Evolutionary conservation across 92 coral and sea anemone species (phyloP).

Genomic region (Porites divaricata): DNA sequence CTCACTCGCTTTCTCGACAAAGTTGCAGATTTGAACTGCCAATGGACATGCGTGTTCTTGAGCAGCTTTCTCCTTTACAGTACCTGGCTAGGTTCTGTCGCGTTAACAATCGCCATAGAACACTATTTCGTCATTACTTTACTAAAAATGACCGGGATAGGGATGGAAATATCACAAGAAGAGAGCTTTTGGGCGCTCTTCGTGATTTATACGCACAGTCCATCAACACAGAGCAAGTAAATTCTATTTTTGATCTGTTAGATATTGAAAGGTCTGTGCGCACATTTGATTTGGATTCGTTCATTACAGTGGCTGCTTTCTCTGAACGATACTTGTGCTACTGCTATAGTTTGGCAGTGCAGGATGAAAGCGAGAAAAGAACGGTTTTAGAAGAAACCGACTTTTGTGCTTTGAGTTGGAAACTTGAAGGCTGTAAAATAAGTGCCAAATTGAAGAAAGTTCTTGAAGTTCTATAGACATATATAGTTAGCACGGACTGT

Average conservation of each 20-base stretch:
- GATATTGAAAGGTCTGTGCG: conserved; percentile 68
- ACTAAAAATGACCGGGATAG: conserved; percentile 91
- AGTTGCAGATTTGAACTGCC: conserved; percentile 96
- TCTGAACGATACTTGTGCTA: conserved; percentile 90
- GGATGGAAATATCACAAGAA: conserved; percentile 80
- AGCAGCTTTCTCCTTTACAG: conserved; percentile 79
- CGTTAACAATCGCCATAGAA: conserved; percentile 77
- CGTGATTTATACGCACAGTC: conserved; percentile 89
- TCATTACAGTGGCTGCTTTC: conserved; percentile 88
- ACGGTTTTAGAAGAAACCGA: conserved; percentile 93
- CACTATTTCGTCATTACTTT: conserved; percentile 87
- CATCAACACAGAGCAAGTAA: conserved; percentile 75
- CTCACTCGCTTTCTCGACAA: conserved; percentile 87
- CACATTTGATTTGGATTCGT: conserved; percentile 70
- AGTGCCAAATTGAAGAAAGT: conserved; percentile 64
- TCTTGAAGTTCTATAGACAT: conserved; percentile 66
- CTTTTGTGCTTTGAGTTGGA: conserved; percentile 91
- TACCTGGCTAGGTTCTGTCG: conserved; percentile 88
- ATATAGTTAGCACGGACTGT: background rate
- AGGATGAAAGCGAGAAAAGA: conserved; percentile 66
- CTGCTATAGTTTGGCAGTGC: conserved; percentile 59
- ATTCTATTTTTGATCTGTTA: conserved; percentile 73
- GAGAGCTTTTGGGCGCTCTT: conserved; percentile 85
- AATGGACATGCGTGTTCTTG: conserved; percentile 90
- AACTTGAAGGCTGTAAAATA: conserved; percentile 87